phyloP scores from a whole-genome alignment of 2,888 invertebrate genomes.

The Gibbula magus region DNA sequence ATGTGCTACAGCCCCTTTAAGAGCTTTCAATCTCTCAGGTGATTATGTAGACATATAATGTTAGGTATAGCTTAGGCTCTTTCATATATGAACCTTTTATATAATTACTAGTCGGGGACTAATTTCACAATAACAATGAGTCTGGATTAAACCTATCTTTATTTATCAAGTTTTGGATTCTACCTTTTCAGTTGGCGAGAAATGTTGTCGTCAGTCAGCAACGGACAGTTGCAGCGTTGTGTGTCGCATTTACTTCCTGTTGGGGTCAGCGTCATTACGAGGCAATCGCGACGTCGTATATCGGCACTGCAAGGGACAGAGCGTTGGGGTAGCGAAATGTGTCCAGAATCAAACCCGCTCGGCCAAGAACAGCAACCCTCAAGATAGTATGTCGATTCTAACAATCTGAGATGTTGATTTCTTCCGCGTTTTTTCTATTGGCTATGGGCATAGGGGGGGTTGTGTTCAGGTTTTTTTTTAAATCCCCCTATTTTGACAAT shows the following conservation, averaged over 20 bases:
- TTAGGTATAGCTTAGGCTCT: too few relatives aligned
- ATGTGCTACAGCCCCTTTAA: too few relatives aligned
- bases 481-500: neutral
- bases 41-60: too few relatives aligned
- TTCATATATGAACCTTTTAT: too few relatives aligned
- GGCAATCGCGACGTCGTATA: slow-evolving; percentile 43
- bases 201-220: slow-evolving; percentile 50
- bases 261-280: slow-evolving; percentile 42
- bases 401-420: neutral
- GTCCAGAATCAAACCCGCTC: slow-evolving; percentile 55
- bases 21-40: too few relatives aligned
- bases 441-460: too few relatives aligned
- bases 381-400: slow-evolving; percentile 49
- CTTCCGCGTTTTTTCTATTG: neutral
- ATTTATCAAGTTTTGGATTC: too few relatives aligned
- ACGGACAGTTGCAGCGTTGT: slow-evolving; percentile 52
- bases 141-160: too few relatives aligned
- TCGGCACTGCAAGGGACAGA: slow-evolving; percentile 51
- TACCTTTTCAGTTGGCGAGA: slow-evolving; percentile 47
- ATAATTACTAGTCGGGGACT: too few relatives aligned
- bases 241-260: slow-evolving; percentile 53
- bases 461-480: too few relatives aligned
- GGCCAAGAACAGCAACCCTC: slow-evolving; percentile 44
- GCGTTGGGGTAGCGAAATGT: slow-evolving; percentile 55
- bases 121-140: too few relatives aligned